These are phyloP conservation scores for Subanguina moxae DNA, from an alignment of 1,140 invertebrate genomes.

Conservation along the genomic window DNA sequence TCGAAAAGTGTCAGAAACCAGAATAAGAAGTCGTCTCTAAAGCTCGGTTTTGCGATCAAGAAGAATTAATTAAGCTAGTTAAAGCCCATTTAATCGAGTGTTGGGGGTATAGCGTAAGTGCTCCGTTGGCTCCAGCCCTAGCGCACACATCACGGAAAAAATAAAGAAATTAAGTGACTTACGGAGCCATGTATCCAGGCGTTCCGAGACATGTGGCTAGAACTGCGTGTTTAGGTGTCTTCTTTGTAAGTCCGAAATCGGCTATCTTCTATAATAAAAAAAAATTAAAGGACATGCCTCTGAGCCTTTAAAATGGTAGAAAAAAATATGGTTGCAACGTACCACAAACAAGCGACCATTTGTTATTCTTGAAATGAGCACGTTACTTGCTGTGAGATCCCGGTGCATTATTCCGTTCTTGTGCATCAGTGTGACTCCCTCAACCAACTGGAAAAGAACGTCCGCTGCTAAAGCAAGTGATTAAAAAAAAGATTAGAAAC, in stretches of 20 bases:
- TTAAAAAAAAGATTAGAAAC: not conserved
- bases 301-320: too few species aligned
- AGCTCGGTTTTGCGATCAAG: too few species aligned
- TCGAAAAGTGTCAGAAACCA: too few species aligned
- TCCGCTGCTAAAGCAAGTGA: constrained; percentile 11
- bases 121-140: too few species aligned
- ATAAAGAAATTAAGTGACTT: not conserved
- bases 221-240: constrained; percentile 3
- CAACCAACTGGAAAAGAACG: constrained; percentile 11
- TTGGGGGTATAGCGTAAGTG: too few species aligned
- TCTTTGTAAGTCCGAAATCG: constrained; percentile 24
- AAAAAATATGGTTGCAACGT: not conserved
- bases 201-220: constrained; percentile 20
- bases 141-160: too few species aligned
- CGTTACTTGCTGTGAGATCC: constrained; percentile 19
- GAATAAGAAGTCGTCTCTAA: too few species aligned
- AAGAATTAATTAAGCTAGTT: too few species aligned
- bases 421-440: constrained; percentile 20
- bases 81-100: too few species aligned
- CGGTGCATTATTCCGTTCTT: constrained; percentile 18
- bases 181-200: constrained; percentile 26
- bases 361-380: constrained; percentile 16
- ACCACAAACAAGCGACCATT: constrained; percentile 17
- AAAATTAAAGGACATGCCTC: too few species aligned
- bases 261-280: constrained; percentile 18